A percentile compares a stretch with the other conserved stretches of the same genome.
Conservation (phyloP, 23 tunicate genomes). For the Styela clava region DNA sequence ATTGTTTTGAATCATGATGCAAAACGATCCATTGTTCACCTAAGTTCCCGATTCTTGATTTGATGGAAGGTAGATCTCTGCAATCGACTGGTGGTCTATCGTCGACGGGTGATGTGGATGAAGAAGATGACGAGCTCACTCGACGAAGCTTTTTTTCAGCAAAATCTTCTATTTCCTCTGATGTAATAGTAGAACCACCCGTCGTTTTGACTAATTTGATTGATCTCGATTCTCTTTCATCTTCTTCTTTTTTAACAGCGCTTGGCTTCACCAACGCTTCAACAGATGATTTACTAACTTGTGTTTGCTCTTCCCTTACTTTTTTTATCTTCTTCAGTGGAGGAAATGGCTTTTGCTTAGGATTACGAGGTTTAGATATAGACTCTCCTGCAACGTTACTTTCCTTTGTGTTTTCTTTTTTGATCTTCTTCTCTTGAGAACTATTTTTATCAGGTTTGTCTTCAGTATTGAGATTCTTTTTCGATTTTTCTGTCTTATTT, state of each 20-base stretch:
- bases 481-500: too few species aligned
- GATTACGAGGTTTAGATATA: too few species aligned
- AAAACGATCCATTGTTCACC: slow-evolving; percentile 5
- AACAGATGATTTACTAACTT: not conserved
- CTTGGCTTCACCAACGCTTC: not conserved
- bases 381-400: too few species aligned
- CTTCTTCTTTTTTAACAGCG: not conserved
- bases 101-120: not conserved
- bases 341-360: too few species aligned
- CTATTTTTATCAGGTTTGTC: too few species aligned
- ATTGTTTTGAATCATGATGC: too few species aligned
- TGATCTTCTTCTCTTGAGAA: too few species aligned
- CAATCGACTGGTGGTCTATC: slow-evolving; percentile 10
- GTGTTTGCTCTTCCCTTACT: not conserved
- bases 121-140: slow-evolving; percentile 22
- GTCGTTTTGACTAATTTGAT: not conserved
- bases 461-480: too few species aligned
- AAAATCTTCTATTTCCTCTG: not conserved
- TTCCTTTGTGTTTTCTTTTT: too few species aligned
- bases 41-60: slow-evolving; percentile 19
- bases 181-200: not conserved
- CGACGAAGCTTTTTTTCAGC: not conserved
- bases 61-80: slow-evolving; percentile 4
- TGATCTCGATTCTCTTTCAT: not conserved
- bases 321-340: too few species aligned